A percentile compares a stretch with the other conserved stretches of the same genome.
Evolutionary conservation across 1,140 invertebrate genomes (phyloP).

Genomic region (Bombus soroeensis): DNA sequence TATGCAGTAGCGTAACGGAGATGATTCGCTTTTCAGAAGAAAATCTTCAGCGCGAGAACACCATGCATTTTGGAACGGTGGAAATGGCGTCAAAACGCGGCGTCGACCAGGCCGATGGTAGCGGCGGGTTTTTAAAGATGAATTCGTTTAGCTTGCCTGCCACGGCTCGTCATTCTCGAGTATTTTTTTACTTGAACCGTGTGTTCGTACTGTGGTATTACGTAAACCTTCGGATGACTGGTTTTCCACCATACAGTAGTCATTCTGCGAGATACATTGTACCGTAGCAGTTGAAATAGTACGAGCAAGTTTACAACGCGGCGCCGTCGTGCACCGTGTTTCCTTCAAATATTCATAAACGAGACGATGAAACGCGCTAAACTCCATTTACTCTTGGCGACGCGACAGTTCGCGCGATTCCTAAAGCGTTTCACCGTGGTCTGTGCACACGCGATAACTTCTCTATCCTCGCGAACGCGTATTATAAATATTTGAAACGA

Average conservation of each 20-base stretch:
- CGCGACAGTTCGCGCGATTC: too few species aligned
- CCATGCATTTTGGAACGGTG: background rate
- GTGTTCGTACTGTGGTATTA: constrained; percentile 8
- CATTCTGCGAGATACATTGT: background rate
- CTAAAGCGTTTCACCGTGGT: too few species aligned
- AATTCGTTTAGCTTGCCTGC: constrained; percentile 3
- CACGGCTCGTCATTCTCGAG: background rate
- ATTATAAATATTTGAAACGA: background rate
- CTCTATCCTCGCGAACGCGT: background rate
- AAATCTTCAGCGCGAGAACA: constrained; percentile 22
- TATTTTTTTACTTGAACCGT: constrained; percentile 1
- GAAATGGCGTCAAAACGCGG: background rate
- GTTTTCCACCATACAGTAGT: too few species aligned
- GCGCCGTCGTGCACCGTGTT: background rate
- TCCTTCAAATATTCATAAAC: constrained; percentile 27
- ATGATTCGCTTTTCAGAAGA: constrained; percentile 10
- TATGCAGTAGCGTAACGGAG: constrained; percentile 31
- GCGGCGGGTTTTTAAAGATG: constrained; percentile 30
- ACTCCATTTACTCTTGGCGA: background rate
- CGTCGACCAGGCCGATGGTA: too few species aligned
- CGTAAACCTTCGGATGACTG: background rate
- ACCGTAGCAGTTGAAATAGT: background rate
- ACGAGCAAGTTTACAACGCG: background rate
- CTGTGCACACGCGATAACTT: background rate
- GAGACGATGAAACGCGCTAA: constrained; percentile 1